phyloP scores from a whole-genome alignment of 2,797 vertebrate species.

The Sarcoramphus papa region DNA sequence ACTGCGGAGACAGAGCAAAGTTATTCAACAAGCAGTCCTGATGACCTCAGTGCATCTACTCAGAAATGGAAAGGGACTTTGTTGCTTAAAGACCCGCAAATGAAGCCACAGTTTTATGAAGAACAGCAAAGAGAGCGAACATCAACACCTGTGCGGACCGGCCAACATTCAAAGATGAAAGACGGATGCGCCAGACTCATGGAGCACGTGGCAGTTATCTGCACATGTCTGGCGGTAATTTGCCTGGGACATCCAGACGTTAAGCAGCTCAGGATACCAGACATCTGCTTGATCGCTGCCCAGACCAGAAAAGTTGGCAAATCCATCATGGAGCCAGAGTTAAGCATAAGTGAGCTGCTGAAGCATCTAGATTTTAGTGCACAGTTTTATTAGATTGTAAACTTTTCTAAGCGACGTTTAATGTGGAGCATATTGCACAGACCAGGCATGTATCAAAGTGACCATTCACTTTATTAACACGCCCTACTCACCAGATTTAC shows the following conservation, averaged over 20 bases:
- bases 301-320: neutral
- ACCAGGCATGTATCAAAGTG: neutral
- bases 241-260: neutral
- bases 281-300: neutral
- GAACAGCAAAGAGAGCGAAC: neutral
- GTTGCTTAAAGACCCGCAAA: neutral
- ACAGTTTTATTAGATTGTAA: neutral
- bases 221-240: neutral
- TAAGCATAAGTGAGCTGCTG: neutral
- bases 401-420: neutral
- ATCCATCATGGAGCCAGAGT: neutral
- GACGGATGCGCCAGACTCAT: accelerated
- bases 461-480: neutral
- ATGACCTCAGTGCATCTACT: neutral
- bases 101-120: neutral
- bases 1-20: neutral
- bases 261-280: neutral
- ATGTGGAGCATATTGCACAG: neutral
- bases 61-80: neutral
- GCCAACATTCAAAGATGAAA: too few relatives aligned
- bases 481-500: neutral
- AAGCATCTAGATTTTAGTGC: neutral
- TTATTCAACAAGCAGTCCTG: neutral
- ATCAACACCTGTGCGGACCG: accelerated
- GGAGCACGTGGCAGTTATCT: neutral